phyloP scores from a whole-genome alignment of 1,140 invertebrate genomes.

The Pantala flavescens region DNA sequence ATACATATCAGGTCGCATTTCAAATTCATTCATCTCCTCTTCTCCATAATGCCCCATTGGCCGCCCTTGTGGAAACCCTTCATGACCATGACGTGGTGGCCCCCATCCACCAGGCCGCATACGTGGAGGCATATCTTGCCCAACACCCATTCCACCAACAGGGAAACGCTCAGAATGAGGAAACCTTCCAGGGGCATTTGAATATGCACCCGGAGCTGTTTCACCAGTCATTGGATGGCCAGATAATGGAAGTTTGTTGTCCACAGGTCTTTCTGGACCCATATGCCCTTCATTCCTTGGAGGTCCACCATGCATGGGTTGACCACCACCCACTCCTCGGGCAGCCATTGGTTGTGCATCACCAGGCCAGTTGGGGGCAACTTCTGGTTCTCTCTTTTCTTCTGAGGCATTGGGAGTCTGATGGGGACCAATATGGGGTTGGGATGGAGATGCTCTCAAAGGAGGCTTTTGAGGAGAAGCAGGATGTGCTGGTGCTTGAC shows the following conservation, averaged over 20 bases:
- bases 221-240: neutral
- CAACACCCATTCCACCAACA: neutral
- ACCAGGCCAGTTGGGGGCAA: neutral
- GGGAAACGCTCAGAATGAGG: neutral
- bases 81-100: neutral
- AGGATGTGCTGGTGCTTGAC: neutral
- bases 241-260: too few relatives aligned
- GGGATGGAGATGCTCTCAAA: neutral
- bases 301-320: neutral
- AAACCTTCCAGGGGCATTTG: neutral
- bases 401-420: neutral
- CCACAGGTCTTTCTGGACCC: too few relatives aligned
- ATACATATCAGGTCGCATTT: conserved; percentile 13
- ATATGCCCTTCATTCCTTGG: neutral
- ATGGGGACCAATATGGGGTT: too few relatives aligned
- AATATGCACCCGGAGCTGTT: neutral
- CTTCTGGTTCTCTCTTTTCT: neutral
- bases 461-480: neutral
- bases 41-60: neutral
- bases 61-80: neutral
- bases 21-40: neutral
- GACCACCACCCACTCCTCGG: neutral
- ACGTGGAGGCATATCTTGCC: neutral
- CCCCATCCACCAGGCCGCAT: neutral
- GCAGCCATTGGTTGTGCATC: conserved; percentile 2